phyloP scores from a whole-genome alignment of 2,797 vertebrate genomes.

The Aeoliscus strigatus region DNA sequence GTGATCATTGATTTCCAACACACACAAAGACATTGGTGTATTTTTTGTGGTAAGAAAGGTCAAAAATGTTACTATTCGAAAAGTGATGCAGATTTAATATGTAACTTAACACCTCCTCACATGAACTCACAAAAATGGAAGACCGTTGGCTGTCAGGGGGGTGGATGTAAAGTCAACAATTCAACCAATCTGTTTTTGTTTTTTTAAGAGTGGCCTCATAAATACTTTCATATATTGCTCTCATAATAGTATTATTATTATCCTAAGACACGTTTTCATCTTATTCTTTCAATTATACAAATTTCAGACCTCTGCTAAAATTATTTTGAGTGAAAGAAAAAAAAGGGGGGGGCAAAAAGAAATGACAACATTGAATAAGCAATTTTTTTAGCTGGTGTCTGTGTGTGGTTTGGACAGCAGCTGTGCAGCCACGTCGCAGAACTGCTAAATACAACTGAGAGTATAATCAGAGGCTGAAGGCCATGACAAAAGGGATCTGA shows the following conservation, averaged over 20 bases:
- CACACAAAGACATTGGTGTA: too few relatives aligned
- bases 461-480: slow-evolving; percentile 13
- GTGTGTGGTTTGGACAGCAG: slow-evolving; percentile 19
- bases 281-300: slow-evolving; percentile 3
- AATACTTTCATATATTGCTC: not conserved
- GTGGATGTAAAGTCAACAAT: too few relatives aligned
- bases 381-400: slow-evolving; percentile 6
- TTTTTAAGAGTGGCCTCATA: too few relatives aligned
- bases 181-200: too few relatives aligned
- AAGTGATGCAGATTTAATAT: too few relatives aligned
- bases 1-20: too few relatives aligned
- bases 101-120: too few relatives aligned
- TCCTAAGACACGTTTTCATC: not conserved
- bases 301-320: slow-evolving; percentile 4
- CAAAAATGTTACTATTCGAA: too few relatives aligned
- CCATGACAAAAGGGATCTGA: not conserved
- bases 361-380: slow-evolving; percentile 9
- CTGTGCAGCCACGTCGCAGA: slow-evolving; percentile 16
- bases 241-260: not conserved
- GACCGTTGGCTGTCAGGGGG: too few relatives aligned
- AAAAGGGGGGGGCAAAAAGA: slow-evolving; percentile 1
- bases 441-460: slow-evolving; percentile 7
- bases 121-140: too few relatives aligned
- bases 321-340: slow-evolving; percentile 11
- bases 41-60: too few relatives aligned